Percentiles rank a stretch among this genome's conserved stretches.
These are phyloP conservation scores for Anguilla marmorata DNA, from an alignment of 2,797 vertebrate genomes.

Conservation along the genomic window DNA sequence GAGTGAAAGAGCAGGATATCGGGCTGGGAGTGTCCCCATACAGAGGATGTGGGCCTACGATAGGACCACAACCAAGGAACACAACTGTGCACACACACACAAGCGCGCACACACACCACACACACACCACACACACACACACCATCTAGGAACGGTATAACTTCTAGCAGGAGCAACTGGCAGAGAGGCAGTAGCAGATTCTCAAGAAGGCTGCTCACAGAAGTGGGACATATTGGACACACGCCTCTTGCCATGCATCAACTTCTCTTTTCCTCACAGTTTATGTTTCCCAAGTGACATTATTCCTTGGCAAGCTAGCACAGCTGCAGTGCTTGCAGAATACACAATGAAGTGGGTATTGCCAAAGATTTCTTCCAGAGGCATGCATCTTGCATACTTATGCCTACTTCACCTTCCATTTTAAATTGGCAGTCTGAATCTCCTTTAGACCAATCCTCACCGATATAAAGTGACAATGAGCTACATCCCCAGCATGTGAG, in stretches of 20 bases:
- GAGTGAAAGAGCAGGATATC: conserved; percentile 36
- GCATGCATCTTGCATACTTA: neutral
- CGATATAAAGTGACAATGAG: neutral
- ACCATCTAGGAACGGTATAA: neutral
- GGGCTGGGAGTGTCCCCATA: conserved; percentile 9
- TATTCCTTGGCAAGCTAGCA: neutral
- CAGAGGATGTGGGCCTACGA: conserved; percentile 16
- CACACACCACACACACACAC: neutral
- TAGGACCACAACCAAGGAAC: neutral
- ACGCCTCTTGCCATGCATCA: neutral
- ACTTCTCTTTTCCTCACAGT: neutral
- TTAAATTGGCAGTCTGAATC: neutral
- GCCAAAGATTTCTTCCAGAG: neutral
- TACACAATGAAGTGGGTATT: neutral
- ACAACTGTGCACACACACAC: neutral
- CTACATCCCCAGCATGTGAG: neutral
- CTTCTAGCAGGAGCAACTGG: neutral
- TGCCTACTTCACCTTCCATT: neutral
- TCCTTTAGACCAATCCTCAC: neutral
- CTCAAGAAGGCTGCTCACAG: neutral
- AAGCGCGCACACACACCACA: neutral
- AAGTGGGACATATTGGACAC: neutral
- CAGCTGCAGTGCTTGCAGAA: neutral
- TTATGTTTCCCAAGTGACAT: neutral
- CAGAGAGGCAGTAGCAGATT: neutral